Base-by-base conservation (phyloP, 2,888 invertebrate species). In the Molanna angustata region DNA sequence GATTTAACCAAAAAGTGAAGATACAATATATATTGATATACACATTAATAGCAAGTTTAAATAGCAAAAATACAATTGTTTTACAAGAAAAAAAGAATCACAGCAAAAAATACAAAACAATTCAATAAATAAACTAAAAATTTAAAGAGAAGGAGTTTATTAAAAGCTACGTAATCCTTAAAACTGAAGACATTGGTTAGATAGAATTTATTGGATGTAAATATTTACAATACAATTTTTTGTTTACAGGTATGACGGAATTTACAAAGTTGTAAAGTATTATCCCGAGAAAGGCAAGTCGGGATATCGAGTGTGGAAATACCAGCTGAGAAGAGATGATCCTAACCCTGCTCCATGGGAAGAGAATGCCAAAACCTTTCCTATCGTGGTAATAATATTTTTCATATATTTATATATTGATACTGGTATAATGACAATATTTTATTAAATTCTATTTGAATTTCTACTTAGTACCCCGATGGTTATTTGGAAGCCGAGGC, bases 191-290 rank as follows among this genome's bases (percentile, higher is more conserved):
- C n/a, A n/a, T n/a, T n/a, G n/a, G n/a, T n/a, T n/a, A n/a, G n/a
- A n/a, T n/a, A n/a, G n/a, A n/a, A n/a, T n/a, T n/a, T n/a, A n/a
- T n/a, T n/a, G n/a, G n/a, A n/a, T n/a, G n/a, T n/a, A n/a, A n/a
- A n/a, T n/a, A n/a, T n/a, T n/a, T n/a, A n/a, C n/a, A n/a, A n/a
- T n/a, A n/a, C n/a, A n/a, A n/a, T n/a, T n/a, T 27, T 27, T 27
- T 16, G 59, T 3, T 62, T 61, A 21, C 60, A 80, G 91, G 59
- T 92, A 92, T 66, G 92, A 93, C 65, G 92, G 92, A 0, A 83
- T 91, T 46, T 93, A 92, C 69, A 92, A 92, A 73, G 85, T 93
- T 0, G 86, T 89, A 1, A 89, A 86, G 62, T 92, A 91, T 65
- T 90, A 86, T 71, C 86, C 86, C 0, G 85, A 86, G 65, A 83